Conservation (phyloP, 2,113 vertebrate species). For the Podilymbus podiceps region DNA sequence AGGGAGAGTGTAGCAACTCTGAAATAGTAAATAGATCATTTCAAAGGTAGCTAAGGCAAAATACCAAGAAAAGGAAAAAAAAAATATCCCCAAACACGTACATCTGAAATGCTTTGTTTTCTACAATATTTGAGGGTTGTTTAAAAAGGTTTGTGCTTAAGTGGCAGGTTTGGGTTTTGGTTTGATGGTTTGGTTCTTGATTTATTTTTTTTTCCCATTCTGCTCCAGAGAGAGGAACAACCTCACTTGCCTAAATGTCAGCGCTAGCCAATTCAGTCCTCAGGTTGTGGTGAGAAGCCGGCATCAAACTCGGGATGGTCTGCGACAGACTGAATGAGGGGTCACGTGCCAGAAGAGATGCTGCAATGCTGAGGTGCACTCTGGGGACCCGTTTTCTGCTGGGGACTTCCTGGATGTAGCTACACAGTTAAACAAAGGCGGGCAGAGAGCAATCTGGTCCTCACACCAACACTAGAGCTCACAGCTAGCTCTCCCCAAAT, state of each 20-base stretch:
- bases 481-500: neutral
- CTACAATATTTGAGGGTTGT: neutral
- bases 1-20: neutral
- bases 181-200: no score
- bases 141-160: neutral
- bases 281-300: neutral
- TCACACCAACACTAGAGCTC: neutral
- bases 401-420: neutral
- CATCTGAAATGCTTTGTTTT: neutral
- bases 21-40: neutral
- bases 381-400: neutral
- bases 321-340: neutral
- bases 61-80: neutral
- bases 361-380: neutral
- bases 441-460: neutral
- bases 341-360: neutral
- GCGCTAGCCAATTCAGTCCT: neutral
- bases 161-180: neutral
- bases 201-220: neutral
- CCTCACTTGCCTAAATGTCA: neutral
- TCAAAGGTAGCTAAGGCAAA: neutral
- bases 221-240: neutral
- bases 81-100: neutral
- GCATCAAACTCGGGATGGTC: neutral
- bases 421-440: neutral